Conservation (phyloP, 2,888 invertebrate species). For the Troglohyphantes excavatus region DNA sequence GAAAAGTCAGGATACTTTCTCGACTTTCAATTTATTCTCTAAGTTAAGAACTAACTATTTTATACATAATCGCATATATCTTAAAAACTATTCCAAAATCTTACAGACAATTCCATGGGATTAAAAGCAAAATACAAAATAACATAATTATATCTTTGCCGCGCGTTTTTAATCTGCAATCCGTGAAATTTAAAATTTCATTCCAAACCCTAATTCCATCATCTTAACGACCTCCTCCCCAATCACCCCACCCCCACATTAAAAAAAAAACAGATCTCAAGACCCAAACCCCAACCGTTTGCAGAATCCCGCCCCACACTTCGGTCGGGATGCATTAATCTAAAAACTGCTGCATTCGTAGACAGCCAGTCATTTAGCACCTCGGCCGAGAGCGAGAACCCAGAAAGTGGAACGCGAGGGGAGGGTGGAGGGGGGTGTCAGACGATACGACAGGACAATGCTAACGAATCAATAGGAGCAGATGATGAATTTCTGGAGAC, state of each 20-base stretch:
- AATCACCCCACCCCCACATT: not conserved
- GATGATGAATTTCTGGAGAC: conserved; percentile 66
- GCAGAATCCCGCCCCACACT: conserved; percentile 17
- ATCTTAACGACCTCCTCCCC: not conserved
- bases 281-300: not conserved
- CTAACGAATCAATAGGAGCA: conserved; percentile 67
- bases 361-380: conserved; percentile 54
- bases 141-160: too few relatives aligned
- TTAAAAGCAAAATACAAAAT: too few relatives aligned
- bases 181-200: too few relatives aligned
- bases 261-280: not conserved
- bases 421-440: not conserved
- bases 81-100: too few relatives aligned
- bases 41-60: too few relatives aligned
- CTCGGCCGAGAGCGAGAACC: not conserved
- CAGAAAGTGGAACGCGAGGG: conserved; percentile 23
- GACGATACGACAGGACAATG: conserved; percentile 58
- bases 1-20: too few relatives aligned
- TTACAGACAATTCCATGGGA: too few relatives aligned
- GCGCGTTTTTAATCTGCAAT: too few relatives aligned
- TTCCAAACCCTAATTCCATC: too few relatives aligned
- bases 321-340: conserved; percentile 24
- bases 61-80: too few relatives aligned
- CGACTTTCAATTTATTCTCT: too few relatives aligned
- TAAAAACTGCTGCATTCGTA: conserved; percentile 36